A percentile compares a stretch with the other conserved stretches of the same genome.
These are phyloP conservation scores for Pantherophis guttatus DNA, from an alignment of 2,113 vertebrate species.

Conservation along the genomic window DNA sequence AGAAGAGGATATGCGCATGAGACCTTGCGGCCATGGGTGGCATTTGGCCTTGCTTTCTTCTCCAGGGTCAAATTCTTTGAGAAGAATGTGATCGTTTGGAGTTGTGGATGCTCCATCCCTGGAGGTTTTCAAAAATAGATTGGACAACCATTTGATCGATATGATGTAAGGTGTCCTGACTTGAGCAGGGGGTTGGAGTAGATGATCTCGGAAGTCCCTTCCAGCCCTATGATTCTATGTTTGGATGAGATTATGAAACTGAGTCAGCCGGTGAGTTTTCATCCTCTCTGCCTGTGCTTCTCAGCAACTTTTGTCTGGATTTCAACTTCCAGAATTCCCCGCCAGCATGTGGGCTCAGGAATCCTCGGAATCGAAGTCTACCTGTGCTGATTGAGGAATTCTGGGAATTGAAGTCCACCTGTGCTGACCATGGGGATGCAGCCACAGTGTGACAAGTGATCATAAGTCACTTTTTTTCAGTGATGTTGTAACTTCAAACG, in stretches of 20 bases:
- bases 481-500: too few species aligned
- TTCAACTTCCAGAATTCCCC: background rate
- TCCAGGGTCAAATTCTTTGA: background rate
- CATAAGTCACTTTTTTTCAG: too few species aligned
- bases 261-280: background rate
- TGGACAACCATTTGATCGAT: background rate
- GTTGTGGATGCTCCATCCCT: background rate
- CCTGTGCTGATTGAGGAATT: too few species aligned
- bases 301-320: background rate
- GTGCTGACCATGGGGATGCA: background rate
- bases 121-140: background rate
- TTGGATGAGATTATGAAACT: background rate
- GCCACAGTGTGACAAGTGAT: too few species aligned
- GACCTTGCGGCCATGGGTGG: background rate
- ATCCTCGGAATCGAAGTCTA: background rate
- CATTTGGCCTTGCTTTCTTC: background rate
- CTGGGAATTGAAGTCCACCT: background rate
- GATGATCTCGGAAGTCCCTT: background rate
- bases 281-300: background rate
- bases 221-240: background rate
- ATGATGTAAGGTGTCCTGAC: background rate
- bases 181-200: background rate
- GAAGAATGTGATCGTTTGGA: background rate
- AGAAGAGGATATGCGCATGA: rapidly evolving
- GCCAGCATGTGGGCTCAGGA: too few species aligned